Evolutionary conservation across 2,113 vertebrate genomes (phyloP), one percentile per base, ranked within the genome.

Genomic region (Chaetops frenatus): DNA sequence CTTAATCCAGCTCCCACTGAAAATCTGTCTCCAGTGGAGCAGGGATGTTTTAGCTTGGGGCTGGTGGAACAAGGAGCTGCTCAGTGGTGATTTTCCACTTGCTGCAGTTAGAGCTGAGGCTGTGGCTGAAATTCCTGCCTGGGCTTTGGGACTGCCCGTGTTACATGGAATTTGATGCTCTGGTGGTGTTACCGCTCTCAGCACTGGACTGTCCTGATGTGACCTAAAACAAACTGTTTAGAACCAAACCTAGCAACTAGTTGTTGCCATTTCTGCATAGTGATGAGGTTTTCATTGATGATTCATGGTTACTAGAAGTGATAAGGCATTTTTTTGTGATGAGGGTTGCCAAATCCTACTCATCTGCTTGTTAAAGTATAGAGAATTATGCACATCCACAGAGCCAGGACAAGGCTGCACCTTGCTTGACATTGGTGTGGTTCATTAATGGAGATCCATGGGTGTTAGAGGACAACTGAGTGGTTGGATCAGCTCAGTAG

Each of bases 221-320:
- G 95, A 96, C 96, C 97, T 95, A 42, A 44, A 91, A 83, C 72
- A 81, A 92, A 70, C 91, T 47, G 69, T 94, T 87, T 53, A 79
- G 78, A 94, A 92, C 47, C 27, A 71, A 73, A 96, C 44, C 47
- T 20, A 35, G 66, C 69, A 84, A 76, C 89, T 84, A 62, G 33
- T 85, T 92, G 35, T 95, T 94, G 81, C 95, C 64, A 33, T 94
- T 92, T 96, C 86, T 90, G 90, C 38, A 64, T 78, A 92, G 86
- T 7, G 76, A 69, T 94, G 93, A 93, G 86, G 81, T 92, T 93
- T 94, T 95, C 91, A 76, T 89, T 86, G 90, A 48, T n/a, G 54
- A 53, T 85, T 94, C 33, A 5, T 36, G 33, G 90, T 94, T 94
- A 95, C 93, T 90, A 53, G 73, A 89, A 86, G 73, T 27, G 73